These are phyloP conservation scores for Metridium senile DNA, from an alignment of 92 coral and sea anemone species.

Conservation along the genomic window DNA sequence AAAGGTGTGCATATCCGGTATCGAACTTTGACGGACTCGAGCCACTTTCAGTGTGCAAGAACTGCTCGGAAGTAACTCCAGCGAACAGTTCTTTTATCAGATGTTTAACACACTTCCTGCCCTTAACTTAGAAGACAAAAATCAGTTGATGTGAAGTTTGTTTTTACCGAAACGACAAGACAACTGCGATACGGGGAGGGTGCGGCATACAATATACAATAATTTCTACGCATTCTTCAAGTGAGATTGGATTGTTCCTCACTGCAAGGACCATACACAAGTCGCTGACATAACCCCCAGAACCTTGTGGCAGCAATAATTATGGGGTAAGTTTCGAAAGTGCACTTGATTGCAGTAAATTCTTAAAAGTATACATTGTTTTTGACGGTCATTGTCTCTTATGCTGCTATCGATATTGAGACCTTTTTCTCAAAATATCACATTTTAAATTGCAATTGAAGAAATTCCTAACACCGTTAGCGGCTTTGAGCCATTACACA, in stretches of 20 bases:
- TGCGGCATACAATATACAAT: constrained; percentile 39
- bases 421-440: not conserved
- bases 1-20: constrained; percentile 78
- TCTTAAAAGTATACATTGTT: constrained; percentile 10
- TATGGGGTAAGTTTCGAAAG: constrained; percentile 22
- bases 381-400: constrained; percentile 10
- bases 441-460: constrained; percentile 6
- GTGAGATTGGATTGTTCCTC: constrained; percentile 21
- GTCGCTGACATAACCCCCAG: constrained; percentile 13
- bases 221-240: constrained; percentile 32
- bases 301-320: not conserved
- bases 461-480: constrained; percentile 19
- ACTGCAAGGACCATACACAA: constrained; percentile 19
- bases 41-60: constrained; percentile 43
- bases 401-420: constrained; percentile 2
- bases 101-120: constrained; percentile 41
- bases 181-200: constrained; percentile 27
- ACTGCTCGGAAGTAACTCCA: constrained; percentile 44
- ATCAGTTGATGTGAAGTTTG: constrained; percentile 12
- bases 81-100: constrained; percentile 28
- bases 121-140: constrained; percentile 2
- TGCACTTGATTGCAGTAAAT: not conserved
- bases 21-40: constrained; percentile 38
- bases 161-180: constrained; percentile 11
- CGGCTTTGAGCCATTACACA: constrained; percentile 11